A percentile compares a stretch with the other conserved stretches of the same genome.
phyloP scores from a whole-genome alignment of 2,888 invertebrate genomes.

The Dicyrtomina minuta region DNA sequence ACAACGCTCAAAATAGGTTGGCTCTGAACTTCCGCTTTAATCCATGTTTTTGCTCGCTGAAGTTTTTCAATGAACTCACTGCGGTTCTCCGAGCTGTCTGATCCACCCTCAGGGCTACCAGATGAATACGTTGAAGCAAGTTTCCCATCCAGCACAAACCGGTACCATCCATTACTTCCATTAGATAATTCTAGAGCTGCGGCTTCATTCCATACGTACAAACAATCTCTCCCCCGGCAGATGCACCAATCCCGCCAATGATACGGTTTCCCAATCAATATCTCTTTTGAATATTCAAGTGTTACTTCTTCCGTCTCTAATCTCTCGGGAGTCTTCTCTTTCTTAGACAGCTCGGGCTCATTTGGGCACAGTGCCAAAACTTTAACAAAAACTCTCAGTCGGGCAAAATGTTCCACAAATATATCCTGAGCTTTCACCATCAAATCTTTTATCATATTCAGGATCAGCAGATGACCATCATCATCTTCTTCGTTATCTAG shows the following conservation, averaged over 20 bases:
- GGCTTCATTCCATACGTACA: conserved; percentile 98
- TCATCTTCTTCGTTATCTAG: conserved; percentile 97
- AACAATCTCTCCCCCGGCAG: conserved; percentile 91
- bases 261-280: conserved; percentile 85
- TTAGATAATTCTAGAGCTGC: conserved; percentile 95
- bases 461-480: conserved; percentile 89
- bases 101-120: conserved; percentile 82
- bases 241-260: conserved; percentile 98
- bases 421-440: conserved; percentile 90
- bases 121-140: conserved; percentile 98
- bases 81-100: conserved; percentile 74
- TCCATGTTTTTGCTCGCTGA: conserved; percentile 76
- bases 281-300: conserved; percentile 82
- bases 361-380: conserved; percentile 63
- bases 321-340: conserved; percentile 49
- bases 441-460: conserved; percentile 91
- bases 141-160: conserved; percentile 94
- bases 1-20: conserved; percentile 82
- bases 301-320: conserved; percentile 50
- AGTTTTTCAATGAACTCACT: conserved; percentile 96
- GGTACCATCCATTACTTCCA: conserved; percentile 98
- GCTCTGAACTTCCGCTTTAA: conserved; percentile 55
- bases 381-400: conserved; percentile 93
- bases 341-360: conserved; percentile 43
- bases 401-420: conserved; percentile 93